Evolutionary conservation across 2,113 vertebrate species (phyloP).

Genomic region (Vanacampus margaritifer): DNA sequence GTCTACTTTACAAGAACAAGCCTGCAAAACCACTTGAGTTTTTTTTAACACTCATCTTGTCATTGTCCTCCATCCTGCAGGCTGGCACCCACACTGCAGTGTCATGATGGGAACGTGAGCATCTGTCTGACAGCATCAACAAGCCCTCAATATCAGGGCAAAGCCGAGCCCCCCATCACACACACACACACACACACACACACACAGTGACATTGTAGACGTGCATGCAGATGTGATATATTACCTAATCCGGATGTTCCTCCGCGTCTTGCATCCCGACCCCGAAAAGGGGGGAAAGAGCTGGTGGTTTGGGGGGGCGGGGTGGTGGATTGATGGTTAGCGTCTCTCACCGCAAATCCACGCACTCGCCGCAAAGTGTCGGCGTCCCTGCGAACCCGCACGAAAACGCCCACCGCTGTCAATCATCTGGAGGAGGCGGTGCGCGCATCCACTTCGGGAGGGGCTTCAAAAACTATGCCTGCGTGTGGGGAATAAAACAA

Average conservation of each 20-base stretch:
- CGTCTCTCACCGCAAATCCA: constrained; percentile 62
- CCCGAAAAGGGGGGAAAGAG: constrained; percentile 31
- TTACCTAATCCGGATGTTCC: constrained; percentile 67
- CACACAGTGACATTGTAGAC: constrained; percentile 43
- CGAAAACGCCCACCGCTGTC: constrained; percentile 66
- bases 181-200: neutral
- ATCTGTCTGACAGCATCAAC: constrained; percentile 56
- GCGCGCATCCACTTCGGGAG: constrained; percentile 11
- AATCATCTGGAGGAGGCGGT: constrained; percentile 53
- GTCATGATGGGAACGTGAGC: constrained; percentile 34
- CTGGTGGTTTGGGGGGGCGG: constrained; percentile 39
- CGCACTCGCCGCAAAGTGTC: constrained; percentile 70
- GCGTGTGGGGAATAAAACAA: constrained; percentile 18
- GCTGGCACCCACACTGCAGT: constrained; percentile 29
- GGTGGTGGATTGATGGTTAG: no score
- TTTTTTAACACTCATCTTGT: constrained; percentile 1
- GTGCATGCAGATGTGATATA: constrained; percentile 33
- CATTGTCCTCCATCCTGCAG: constrained; percentile 19
- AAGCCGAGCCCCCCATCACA: constrained; percentile 25
- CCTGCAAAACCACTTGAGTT: constrained; percentile 34
- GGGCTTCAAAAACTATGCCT: constrained; percentile 33
- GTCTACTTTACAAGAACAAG: constrained; percentile 26
- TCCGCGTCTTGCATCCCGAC: constrained; percentile 57
- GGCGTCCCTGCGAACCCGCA: constrained; percentile 63
- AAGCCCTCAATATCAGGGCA: constrained; percentile 28